Conservation (phyloP, 2,113 vertebrate species). For the Chloroceryle aenea region DNA sequence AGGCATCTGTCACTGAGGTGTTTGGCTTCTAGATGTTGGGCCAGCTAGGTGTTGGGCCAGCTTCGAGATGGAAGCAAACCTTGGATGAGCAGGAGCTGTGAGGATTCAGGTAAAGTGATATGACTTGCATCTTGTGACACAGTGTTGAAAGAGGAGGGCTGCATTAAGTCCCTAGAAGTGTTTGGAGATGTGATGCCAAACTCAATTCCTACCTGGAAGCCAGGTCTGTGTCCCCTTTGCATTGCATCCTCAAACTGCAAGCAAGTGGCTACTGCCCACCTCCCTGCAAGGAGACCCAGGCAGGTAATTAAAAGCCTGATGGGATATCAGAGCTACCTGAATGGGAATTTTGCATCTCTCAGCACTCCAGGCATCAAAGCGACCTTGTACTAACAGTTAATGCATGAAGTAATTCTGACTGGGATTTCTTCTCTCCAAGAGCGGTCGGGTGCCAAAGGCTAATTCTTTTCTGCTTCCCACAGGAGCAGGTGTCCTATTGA, state of each 20-base stretch:
- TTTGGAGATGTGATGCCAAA: rapidly evolving
- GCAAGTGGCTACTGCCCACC: background rate
- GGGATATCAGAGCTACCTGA: background rate
- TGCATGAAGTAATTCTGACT: background rate
- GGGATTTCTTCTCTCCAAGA: background rate
- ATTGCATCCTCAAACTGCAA: background rate
- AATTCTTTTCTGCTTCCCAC: background rate
- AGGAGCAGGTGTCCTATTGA: background rate
- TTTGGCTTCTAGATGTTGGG: background rate
- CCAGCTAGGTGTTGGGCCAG: too few relatives aligned
- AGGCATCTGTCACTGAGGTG: background rate
- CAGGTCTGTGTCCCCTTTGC: background rate
- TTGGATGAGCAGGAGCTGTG: background rate
- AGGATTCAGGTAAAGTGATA: background rate
- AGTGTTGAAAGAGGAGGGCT: background rate
- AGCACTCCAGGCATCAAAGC: background rate
- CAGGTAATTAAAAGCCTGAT: background rate
- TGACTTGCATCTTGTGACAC: rapidly evolving
- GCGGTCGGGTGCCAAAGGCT: background rate
- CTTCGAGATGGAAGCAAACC: background rate
- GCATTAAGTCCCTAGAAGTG: background rate
- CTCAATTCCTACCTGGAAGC: background rate
- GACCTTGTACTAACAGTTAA: background rate
- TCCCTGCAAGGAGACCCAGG: background rate
- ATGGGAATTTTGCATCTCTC: background rate